phyloP scores from a whole-genome alignment of 1,140 invertebrate species.

The Pectinophora gossypiella region DNA sequence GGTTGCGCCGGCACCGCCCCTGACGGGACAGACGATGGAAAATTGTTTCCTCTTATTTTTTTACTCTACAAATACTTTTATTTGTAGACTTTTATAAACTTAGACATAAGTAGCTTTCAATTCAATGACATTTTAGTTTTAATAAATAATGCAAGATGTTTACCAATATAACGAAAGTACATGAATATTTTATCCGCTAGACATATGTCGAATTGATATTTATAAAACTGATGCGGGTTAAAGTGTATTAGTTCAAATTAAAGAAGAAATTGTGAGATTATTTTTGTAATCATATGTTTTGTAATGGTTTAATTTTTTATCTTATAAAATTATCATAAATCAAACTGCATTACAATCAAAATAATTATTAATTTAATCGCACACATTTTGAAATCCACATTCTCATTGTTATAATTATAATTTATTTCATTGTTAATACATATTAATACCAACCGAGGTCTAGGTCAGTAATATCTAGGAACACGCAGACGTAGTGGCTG shows the following conservation, averaged over 20 bases:
- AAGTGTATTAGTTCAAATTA: neutral
- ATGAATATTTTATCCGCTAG: slow-evolving; percentile 19
- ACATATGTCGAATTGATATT: slow-evolving; percentile 2
- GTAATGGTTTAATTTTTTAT: neutral
- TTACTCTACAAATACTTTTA: slow-evolving; percentile 70
- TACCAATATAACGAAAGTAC: slow-evolving; percentile 19
- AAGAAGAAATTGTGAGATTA: slow-evolving; percentile 7
- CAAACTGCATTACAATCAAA: no score
- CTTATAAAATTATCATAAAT: no score
- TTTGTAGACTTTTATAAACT: slow-evolving; percentile 65
- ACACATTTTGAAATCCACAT: no score
- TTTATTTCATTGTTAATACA: no score
- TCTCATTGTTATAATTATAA: no score
- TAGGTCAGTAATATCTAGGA: no score
- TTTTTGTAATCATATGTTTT: slow-evolving; percentile 9
- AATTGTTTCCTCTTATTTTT: slow-evolving; percentile 67
- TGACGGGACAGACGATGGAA: slow-evolving; percentile 24
- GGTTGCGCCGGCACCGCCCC: no score
- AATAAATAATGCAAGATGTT: slow-evolving; percentile 28
- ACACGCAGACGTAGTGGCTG: no score
- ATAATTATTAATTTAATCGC: no score
- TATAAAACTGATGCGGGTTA: neutral
- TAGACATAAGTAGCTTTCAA: slow-evolving; percentile 63
- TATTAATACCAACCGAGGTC: no score
- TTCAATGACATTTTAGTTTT: slow-evolving; percentile 38